A percentile compares a stretch with the other conserved stretches of the same genome.
Conservation (phyloP, 2,113 vertebrate genomes). For the Carassius gibelio region DNA sequence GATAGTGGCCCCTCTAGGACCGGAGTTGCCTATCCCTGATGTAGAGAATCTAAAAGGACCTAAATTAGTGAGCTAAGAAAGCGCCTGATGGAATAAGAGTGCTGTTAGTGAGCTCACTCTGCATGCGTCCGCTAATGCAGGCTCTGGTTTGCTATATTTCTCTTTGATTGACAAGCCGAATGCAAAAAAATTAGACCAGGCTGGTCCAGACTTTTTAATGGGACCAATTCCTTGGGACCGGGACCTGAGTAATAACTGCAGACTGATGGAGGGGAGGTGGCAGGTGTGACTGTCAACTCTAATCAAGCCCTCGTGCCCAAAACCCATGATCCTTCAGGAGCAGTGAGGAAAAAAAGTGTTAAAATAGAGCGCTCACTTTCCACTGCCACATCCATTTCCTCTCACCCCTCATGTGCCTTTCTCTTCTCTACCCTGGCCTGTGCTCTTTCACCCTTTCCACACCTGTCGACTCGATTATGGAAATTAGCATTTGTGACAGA, state of each 20-base stretch:
- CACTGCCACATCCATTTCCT: conserved; percentile 22
- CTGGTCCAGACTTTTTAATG: conserved; percentile 58
- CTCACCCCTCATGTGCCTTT: conserved; percentile 29
- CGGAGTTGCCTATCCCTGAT: conserved; percentile 1
- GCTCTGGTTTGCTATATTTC: conserved; percentile 51
- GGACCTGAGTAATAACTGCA: conserved; percentile 75
- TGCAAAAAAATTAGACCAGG: conserved; percentile 63
- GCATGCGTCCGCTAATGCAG: conserved; percentile 65
- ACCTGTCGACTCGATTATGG: conserved; percentile 92
- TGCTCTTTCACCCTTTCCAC: conserved; percentile 75
- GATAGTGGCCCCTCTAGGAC: no score
- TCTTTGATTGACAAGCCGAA: conserved; percentile 61
- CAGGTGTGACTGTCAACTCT: conserved; percentile 86
- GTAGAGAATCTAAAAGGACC: conserved; percentile 69
- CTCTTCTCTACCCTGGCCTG: conserved; percentile 48
- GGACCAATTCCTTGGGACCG: conserved; percentile 51
- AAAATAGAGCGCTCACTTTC: conserved; percentile 35
- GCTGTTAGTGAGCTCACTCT: conserved; percentile 60
- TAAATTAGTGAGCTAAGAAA: conserved; percentile 68
- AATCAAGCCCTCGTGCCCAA: conserved; percentile 73
- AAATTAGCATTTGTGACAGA: conserved; percentile 78
- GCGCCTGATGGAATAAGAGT: conserved; percentile 55
- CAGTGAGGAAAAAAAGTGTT: not conserved
- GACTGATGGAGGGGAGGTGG: conserved; percentile 67
- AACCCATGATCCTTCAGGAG: conserved; percentile 56